A percentile compares a stretch with the other conserved stretches of the same genome.
Conservation (phyloP, 2,797 vertebrate genomes). For the Gastrophryne carolinensis region DNA sequence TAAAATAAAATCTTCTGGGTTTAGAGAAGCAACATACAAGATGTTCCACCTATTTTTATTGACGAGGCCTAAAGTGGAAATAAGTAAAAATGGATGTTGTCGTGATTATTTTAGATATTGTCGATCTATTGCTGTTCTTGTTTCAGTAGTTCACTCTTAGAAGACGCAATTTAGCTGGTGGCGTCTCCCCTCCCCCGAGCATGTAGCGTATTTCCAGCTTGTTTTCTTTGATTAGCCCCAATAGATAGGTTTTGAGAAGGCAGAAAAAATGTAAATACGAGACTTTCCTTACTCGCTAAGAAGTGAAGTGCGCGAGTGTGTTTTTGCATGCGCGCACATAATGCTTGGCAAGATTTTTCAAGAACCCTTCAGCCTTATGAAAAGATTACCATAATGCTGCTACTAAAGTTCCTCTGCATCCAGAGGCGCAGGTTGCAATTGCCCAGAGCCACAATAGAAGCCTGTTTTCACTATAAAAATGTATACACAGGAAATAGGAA, state of each 20-base stretch:
- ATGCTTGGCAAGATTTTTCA: conserved; percentile 44
- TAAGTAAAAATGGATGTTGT: too few relatives aligned
- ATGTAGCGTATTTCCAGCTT: conserved; percentile 17
- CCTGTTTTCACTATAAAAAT: background rate
- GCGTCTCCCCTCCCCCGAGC: too few relatives aligned
- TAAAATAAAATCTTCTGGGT: too few relatives aligned
- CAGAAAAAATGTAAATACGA: conserved; percentile 3
- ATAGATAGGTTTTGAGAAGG: conserved; percentile 28
- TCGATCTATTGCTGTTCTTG: too few relatives aligned
- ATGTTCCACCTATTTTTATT: too few relatives aligned
- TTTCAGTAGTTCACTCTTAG: too few relatives aligned
- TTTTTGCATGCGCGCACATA: conserved; percentile 18
- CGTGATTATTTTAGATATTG: too few relatives aligned
- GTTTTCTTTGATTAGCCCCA: conserved; percentile 39
- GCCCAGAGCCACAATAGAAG: conserved; percentile 22
- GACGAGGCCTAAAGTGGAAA: too few relatives aligned
- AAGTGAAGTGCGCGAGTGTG: conserved; percentile 23
- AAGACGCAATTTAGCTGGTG: too few relatives aligned
- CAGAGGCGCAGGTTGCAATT: conserved; percentile 30
- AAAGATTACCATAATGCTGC: conserved; percentile 50
- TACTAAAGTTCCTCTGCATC: conserved; percentile 34
- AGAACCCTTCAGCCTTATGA: conserved; percentile 50
- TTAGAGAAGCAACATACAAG: too few relatives aligned
- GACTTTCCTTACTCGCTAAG: conserved; percentile 32
- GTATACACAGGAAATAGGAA: too few relatives aligned